These are phyloP conservation scores for Myzus persicae DNA, from an alignment of 1,140 invertebrate genomes.

Conservation along the genomic window DNA sequence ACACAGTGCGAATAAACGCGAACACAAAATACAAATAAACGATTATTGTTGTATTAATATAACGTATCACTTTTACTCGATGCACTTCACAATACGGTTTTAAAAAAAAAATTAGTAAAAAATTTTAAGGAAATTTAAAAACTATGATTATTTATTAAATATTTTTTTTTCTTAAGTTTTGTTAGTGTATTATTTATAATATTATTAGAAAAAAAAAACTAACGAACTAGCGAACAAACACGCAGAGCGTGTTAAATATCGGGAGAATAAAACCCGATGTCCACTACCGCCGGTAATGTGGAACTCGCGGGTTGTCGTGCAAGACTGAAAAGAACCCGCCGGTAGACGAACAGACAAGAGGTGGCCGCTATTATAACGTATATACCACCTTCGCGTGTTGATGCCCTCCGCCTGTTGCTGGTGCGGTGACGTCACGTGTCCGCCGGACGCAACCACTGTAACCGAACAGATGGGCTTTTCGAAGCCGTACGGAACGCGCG, in stretches of 20 bases:
- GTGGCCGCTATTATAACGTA: neutral
- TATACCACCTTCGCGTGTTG: slow-evolving; percentile 58
- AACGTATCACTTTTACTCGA: neutral
- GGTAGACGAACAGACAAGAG: slow-evolving; percentile 29
- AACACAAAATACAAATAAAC: neutral
- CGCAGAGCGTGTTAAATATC: neutral
- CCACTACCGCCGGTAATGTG: slow-evolving; percentile 51
- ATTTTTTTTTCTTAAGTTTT: slow-evolving; percentile 16
- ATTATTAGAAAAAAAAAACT: neutral
- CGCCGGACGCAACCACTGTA: slow-evolving; percentile 47
- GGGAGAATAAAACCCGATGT: slow-evolving; percentile 35
- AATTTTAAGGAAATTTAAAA: neutral
- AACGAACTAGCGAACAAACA: neutral
- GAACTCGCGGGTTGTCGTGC: slow-evolving; percentile 58
- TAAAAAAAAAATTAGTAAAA: slow-evolving; percentile 24
- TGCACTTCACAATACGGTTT: neutral
- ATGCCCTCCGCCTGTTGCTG: slow-evolving; percentile 54
- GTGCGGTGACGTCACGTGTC: slow-evolving; percentile 53
- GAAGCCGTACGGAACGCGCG: neutral
- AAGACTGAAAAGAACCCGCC: slow-evolving; percentile 57
- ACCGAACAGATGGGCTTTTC: slow-evolving; percentile 57
- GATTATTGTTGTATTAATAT: neutral
- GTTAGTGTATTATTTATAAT: slow-evolving; percentile 30
- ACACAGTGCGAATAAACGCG: neutral
- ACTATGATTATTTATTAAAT: slow-evolving; percentile 13